These are phyloP conservation scores for Sphenopsis melanotis DNA, from an alignment of 2,797 vertebrate species.

Conservation along the genomic window DNA sequence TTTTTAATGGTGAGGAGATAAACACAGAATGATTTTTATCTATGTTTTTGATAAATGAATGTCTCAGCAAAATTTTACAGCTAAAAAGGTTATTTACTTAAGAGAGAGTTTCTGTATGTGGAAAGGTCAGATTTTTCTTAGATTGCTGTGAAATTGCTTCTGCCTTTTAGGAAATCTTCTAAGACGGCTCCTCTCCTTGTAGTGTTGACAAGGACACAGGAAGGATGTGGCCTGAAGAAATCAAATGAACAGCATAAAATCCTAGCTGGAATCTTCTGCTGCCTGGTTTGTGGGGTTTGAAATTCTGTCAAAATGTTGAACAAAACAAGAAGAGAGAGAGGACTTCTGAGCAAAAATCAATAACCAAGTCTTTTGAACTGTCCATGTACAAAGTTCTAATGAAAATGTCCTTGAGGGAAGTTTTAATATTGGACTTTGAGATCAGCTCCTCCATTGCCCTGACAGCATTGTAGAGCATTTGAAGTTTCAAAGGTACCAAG, in stretches of 20 bases:
- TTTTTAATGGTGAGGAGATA: constrained; percentile 70
- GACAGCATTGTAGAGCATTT: constrained; percentile 49
- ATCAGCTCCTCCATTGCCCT: constrained; percentile 54
- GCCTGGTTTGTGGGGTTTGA: constrained; percentile 64
- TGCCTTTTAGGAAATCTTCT: constrained; percentile 84
- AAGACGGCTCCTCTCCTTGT: constrained; percentile 76
- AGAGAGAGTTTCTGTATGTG: constrained; percentile 80
- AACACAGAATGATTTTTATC: constrained; percentile 72
- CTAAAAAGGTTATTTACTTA: constrained; percentile 87
- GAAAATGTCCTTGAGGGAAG: constrained; percentile 74
- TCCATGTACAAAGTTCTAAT: constrained; percentile 73
- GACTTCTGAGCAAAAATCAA: constrained; percentile 78
- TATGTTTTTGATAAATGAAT: constrained; percentile 76
- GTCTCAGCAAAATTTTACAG: constrained; percentile 77
- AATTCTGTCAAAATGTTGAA: constrained; percentile 74
- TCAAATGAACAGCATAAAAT: constrained; percentile 72
- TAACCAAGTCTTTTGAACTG: constrained; percentile 73
- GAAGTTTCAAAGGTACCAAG: constrained; percentile 66
- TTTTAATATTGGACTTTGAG: constrained; percentile 74
- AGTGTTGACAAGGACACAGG: constrained; percentile 82
- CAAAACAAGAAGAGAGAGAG: constrained; percentile 65
- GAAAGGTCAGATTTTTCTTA: constrained; percentile 86
- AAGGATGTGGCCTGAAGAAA: constrained; percentile 78
- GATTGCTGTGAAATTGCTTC: constrained; percentile 85
- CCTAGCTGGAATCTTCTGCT: constrained; percentile 59